Evolutionary conservation across 1,140 invertebrate species (phyloP).

Genomic region (Popillia japonica): DNA sequence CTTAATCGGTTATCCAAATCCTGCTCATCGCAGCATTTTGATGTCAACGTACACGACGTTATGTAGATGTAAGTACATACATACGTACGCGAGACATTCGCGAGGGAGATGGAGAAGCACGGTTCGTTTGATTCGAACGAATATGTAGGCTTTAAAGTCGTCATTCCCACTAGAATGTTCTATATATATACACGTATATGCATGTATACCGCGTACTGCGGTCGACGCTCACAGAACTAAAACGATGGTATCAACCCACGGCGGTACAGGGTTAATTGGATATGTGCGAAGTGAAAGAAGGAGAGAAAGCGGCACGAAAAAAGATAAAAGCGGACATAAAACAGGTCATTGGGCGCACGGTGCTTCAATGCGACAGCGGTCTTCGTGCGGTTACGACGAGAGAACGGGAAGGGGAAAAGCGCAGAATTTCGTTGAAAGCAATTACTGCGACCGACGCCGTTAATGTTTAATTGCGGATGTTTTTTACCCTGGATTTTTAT

Average conservation of each 20-base stretch:
- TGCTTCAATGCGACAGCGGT: conserved; percentile 25
- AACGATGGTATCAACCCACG: conserved; percentile 18
- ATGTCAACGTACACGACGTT: neutral
- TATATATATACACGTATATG: neutral
- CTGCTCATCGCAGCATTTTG: too few relatives aligned
- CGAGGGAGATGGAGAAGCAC: neutral
- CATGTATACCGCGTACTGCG: neutral
- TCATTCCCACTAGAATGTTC: neutral
- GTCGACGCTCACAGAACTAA: conserved; percentile 26
- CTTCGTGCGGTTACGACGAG: conserved; percentile 1
- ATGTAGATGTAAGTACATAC: neutral
- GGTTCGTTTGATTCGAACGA: conserved; percentile 25
- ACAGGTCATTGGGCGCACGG: conserved; percentile 29
- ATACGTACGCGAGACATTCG: neutral
- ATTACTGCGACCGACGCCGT: conserved; percentile 28
- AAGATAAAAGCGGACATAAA: conserved; percentile 34
- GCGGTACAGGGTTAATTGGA: conserved; percentile 29
- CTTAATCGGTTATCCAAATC: too few relatives aligned
- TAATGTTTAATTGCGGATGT: conserved; percentile 35
- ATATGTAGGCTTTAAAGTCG: conserved; percentile 35
- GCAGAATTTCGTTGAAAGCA: conserved; percentile 26
- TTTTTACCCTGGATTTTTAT: conserved; percentile 24
- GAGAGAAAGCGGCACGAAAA: conserved; percentile 21
- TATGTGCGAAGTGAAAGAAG: conserved; percentile 25
- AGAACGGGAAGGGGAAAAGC: neutral